Conservation (phyloP, 2,113 vertebrate species). For the Theristicus caerulescens region DNA sequence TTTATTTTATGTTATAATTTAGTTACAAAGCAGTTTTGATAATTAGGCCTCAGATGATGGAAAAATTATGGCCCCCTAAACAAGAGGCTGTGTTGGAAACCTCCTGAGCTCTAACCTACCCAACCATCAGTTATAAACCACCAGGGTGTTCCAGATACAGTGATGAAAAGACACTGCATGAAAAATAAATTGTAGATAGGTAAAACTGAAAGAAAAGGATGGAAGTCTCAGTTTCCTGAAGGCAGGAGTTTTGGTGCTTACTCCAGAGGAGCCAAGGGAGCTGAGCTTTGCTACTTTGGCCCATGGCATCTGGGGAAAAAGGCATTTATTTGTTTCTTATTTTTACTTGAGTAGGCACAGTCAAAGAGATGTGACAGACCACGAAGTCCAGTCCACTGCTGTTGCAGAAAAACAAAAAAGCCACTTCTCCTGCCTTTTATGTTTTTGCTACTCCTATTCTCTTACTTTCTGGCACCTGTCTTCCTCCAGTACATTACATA, state of each 20-base stretch:
- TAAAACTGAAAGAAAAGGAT: neutral
- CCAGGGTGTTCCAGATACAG: accelerated
- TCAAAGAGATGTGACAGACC: neutral
- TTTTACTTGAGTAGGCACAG: neutral
- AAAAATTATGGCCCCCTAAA: neutral
- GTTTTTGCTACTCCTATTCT: neutral
- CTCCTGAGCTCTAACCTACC: neutral
- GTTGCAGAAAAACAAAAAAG: neutral
- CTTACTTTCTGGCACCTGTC: neutral
- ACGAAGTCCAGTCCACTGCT: neutral
- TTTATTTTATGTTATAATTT: constrained; percentile 12
- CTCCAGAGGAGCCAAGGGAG: neutral
- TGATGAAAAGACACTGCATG: neutral
- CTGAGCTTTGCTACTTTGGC: neutral
- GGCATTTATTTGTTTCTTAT: neutral
- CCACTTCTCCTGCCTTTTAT: neutral
- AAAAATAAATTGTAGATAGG: neutral
- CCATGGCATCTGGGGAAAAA: neutral
- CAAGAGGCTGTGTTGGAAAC: neutral
- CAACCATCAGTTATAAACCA: neutral
- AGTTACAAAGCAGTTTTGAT: neutral
- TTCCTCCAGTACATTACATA: neutral
- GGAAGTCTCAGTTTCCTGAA: neutral
- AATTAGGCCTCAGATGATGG: neutral
- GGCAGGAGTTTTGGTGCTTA: neutral